Percentiles rank a stretch among this genome's conserved stretches.
Conservation (phyloP, 2,888 invertebrate genomes). For the Cyclophora punctaria region DNA sequence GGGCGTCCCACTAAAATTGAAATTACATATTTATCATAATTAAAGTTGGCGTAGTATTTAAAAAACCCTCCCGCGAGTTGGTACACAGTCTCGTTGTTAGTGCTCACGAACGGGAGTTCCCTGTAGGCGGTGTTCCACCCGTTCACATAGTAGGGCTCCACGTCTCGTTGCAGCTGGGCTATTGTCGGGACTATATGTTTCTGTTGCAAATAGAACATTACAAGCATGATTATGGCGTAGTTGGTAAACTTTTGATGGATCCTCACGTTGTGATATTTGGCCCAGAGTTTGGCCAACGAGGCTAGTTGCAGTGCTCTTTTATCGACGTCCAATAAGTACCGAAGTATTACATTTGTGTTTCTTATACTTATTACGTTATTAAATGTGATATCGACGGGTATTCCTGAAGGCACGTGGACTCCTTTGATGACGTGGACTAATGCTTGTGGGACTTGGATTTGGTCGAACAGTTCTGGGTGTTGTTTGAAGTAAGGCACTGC, state of each 20-base stretch:
- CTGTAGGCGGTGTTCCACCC: conserved; percentile 9
- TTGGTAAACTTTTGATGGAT: conserved; percentile 1
- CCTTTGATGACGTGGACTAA: neutral
- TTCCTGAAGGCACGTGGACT: conserved; percentile 2
- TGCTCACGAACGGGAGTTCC: neutral
- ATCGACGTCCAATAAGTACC: conserved; percentile 3
- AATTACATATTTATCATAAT: conserved; percentile 1
- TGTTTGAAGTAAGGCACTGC: neutral
- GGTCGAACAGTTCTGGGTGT: neutral
- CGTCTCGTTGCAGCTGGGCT: conserved; percentile 4
- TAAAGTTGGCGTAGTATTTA: conserved; percentile 28
- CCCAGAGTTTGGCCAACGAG: conserved; percentile 5
- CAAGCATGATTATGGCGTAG: conserved; percentile 11
- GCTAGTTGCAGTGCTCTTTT: conserved; percentile 1
- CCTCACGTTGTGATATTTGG: conserved; percentile 1
- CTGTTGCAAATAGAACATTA: conserved; percentile 26
- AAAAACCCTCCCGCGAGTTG: conserved; percentile 36
- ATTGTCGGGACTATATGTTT: conserved; percentile 7
- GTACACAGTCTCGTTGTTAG: conserved; percentile 17
- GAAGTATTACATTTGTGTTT: neutral
- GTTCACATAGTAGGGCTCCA: neutral
- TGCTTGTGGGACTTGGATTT: neutral
- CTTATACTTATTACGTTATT: neutral
- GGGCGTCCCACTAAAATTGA: no score
- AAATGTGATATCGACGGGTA: conserved; percentile 2